phyloP scores from a whole-genome alignment of 2,888 invertebrate species.

The Cheilosia urbana region DNA sequence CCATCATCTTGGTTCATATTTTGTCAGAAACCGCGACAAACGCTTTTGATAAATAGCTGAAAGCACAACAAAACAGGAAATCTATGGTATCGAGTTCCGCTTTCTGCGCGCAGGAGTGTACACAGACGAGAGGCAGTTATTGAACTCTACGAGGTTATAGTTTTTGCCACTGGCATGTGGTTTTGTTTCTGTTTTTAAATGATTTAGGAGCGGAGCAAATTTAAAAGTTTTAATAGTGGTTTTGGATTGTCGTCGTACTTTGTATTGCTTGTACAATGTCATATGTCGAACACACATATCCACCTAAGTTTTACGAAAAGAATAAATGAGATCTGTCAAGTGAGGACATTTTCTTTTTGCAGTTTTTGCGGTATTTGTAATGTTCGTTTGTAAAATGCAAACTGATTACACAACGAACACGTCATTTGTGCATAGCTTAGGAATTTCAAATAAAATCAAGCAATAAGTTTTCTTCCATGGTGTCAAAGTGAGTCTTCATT shows the following conservation, averaged over 20 bases:
- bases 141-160: conserved; percentile 27
- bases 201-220: background rate
- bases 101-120: conserved; percentile 5
- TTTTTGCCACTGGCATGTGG: conserved; percentile 2
- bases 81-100: conserved; percentile 33
- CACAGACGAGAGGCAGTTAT: conserved; percentile 22
- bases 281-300: too few species aligned
- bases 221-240: background rate
- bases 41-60: conserved; percentile 32
- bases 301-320: too few species aligned
- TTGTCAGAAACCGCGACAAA: conserved; percentile 51
- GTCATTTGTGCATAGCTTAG: too few species aligned
- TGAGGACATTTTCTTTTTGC: too few species aligned
- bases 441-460: too few species aligned
- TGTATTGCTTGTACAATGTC: too few species aligned
- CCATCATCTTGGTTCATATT: conserved; percentile 67
- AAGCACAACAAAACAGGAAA: conserved; percentile 41
- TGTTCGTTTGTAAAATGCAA: too few species aligned
- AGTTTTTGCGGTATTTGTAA: too few species aligned
- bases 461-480: too few species aligned
- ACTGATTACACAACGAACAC: too few species aligned
- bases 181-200: conserved; percentile 20
- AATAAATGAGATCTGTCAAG: too few species aligned
- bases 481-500: too few species aligned
- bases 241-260: background rate